A percentile compares a stretch with the other conserved stretches of the same genome.
Conservation (phyloP, 2,888 invertebrate species). For the Patella pellucida region DNA sequence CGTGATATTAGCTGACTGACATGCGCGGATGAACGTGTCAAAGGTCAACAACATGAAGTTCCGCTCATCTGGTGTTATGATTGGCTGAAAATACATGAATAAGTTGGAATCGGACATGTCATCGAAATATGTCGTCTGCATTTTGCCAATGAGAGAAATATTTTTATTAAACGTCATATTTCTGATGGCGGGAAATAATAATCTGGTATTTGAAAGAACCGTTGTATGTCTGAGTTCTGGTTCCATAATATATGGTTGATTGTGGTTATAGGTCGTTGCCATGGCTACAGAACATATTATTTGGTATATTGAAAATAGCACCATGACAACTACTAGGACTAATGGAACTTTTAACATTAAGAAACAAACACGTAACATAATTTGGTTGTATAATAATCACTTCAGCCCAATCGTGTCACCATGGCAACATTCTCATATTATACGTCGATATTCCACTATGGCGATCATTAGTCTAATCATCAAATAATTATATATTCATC, state of each 20-base stretch:
- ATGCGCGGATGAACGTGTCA: constrained; percentile 32
- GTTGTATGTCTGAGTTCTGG: neutral
- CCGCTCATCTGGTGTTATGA: constrained; percentile 26
- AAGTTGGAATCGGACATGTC: constrained; percentile 4
- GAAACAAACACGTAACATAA: neutral
- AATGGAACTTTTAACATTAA: neutral
- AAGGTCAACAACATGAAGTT: constrained; percentile 31
- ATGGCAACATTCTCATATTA: no score
- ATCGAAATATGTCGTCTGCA: neutral
- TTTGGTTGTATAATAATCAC: no score
- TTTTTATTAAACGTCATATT: neutral
- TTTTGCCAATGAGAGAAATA: constrained; percentile 2
- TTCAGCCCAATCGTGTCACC: no score
- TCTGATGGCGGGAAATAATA: neutral
- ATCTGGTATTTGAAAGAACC: neutral
- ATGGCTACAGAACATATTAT: neutral
- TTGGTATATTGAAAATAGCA: neutral
- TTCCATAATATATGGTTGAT: neutral
- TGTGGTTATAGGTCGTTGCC: neutral
- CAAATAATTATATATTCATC: no score
- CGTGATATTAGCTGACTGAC: constrained; percentile 28
- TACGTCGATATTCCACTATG: no score
- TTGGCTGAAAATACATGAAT: constrained; percentile 30
- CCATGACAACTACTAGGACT: neutral
- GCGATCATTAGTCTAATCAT: no score